Percentiles rank a stretch among this genome's conserved stretches.
These are phyloP conservation scores for Callaeas wilsoni DNA, from an alignment of 2,113 vertebrate genomes.

Conservation along the genomic window DNA sequence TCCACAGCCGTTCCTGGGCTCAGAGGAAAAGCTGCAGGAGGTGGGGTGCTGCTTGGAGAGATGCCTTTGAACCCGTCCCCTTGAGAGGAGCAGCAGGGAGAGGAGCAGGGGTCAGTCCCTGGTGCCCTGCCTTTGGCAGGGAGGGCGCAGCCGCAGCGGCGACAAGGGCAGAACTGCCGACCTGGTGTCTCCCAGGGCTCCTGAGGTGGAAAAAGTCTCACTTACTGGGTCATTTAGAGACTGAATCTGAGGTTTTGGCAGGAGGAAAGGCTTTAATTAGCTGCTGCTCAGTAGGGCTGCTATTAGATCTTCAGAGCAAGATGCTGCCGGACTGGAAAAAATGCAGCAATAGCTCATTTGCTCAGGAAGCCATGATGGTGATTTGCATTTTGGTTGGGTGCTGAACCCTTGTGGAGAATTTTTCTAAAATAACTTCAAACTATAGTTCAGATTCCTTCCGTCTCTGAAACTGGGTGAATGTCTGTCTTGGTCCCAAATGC, in stretches of 20 bases:
- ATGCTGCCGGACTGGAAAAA: slow-evolving; percentile 49
- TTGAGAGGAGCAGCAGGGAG: background rate
- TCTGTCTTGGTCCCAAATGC: background rate
- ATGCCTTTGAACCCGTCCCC: fast-evolving
- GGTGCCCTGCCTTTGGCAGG: fast-evolving
- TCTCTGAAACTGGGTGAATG: background rate
- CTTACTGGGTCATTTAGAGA: slow-evolving; percentile 27
- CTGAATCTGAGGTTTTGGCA: slow-evolving; percentile 17
- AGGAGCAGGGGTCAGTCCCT: fast-evolving
- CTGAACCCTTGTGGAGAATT: background rate
- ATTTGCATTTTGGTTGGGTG: slow-evolving; percentile 28
- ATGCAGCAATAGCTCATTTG: slow-evolving; percentile 36
- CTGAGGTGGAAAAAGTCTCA: background rate
- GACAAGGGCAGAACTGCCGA: background rate
- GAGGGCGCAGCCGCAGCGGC: fast-evolving
- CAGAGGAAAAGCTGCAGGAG: background rate
- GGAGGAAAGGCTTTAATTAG: slow-evolving; percentile 47
- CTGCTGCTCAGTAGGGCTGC: slow-evolving; percentile 39
- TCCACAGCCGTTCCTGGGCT: fast-evolving
- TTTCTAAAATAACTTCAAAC: background rate
- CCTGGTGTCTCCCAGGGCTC: background rate
- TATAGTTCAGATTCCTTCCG: background rate
- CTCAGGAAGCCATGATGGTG: slow-evolving; percentile 10
- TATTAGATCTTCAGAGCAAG: slow-evolving; percentile 33
- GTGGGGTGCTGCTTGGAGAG: background rate